These are phyloP conservation scores for Erethizon dorsatum DNA, from an alignment of 2,797 vertebrate genomes.

Conservation along the genomic window DNA sequence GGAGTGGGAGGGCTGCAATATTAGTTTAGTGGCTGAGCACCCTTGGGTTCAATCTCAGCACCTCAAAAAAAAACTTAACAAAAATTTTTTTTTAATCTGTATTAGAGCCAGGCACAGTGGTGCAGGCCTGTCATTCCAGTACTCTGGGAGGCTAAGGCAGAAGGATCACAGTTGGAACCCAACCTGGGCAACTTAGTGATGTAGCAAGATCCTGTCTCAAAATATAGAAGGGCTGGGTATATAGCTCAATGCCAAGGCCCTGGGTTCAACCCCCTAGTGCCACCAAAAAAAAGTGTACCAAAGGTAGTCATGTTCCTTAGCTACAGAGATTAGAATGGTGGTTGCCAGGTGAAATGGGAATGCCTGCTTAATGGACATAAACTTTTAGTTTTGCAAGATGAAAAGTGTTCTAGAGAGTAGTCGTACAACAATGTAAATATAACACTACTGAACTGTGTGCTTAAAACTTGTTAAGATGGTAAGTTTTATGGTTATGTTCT, in stretches of 20 bases:
- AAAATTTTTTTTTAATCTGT: not conserved
- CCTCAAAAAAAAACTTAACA: not conserved
- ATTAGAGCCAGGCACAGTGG: not conserved
- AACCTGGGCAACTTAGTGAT: not conserved
- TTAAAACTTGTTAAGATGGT: slow-evolving; percentile 40
- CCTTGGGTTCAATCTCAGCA: not conserved
- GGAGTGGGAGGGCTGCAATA: not conserved
- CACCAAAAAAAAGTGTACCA: not conserved
- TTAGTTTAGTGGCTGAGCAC: not conserved
- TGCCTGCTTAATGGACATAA: not conserved
- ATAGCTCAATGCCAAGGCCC: not conserved
- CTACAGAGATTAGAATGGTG: not conserved
- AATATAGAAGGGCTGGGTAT: not conserved
- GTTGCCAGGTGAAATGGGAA: not conserved
- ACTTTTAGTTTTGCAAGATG: slow-evolving; percentile 43
- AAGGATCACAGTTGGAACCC: not conserved
- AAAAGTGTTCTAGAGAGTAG: not conserved
- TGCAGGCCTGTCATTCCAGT: not conserved
- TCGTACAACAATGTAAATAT: not conserved
- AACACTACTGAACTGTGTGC: not conserved
- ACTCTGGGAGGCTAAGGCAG: not conserved
- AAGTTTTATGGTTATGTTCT: slow-evolving; percentile 22
- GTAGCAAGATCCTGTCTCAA: not conserved
- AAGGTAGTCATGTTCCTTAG: not conserved
- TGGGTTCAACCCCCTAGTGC: not conserved